These are phyloP conservation scores for Drosophila leontia DNA, from an alignment of 1,140 invertebrate species.

Conservation along the genomic window DNA sequence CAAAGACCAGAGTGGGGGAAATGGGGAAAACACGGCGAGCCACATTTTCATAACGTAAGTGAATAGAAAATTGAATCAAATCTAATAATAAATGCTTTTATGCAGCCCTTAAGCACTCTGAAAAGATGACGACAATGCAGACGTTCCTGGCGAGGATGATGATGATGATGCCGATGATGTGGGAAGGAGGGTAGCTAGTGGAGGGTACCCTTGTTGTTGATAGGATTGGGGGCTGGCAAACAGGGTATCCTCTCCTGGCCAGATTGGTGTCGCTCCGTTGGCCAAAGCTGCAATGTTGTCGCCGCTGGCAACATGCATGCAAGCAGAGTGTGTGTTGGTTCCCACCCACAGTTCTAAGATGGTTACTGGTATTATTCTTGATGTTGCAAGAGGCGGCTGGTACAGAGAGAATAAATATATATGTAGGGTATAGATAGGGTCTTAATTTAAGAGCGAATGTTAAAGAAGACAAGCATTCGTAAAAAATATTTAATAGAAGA, in stretches of 20 bases:
- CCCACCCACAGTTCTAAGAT: slow-evolving; percentile 45
- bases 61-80: slow-evolving; percentile 84
- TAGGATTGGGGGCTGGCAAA: slow-evolving; percentile 15
- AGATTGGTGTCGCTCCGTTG: slow-evolving; percentile 78
- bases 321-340: slow-evolving; percentile 41
- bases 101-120: slow-evolving; percentile 83
- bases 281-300: slow-evolving; percentile 62
- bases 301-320: slow-evolving; percentile 67
- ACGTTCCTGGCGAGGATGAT: slow-evolving; percentile 34
- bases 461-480: neutral
- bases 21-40: slow-evolving; percentile 54
- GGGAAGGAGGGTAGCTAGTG: neutral
- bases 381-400: neutral
- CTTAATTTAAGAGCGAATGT: neutral
- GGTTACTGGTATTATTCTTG: neutral
- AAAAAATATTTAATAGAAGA: too few species aligned
- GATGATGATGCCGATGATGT: slow-evolving; percentile 13
- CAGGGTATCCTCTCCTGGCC: slow-evolving; percentile 30
- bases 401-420: neutral
- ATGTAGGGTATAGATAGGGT: neutral
- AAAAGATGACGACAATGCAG: slow-evolving; percentile 76
- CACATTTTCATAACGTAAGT: slow-evolving; percentile 84
- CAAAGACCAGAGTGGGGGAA: slow-evolving; percentile 8
- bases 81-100: slow-evolving; percentile 84
- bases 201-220: neutral